Evolutionary conservation across 2,797 vertebrate species (phyloP), one percentile per base, ranked within the genome.

Genomic region (Peromyscus nudipes): DNA sequence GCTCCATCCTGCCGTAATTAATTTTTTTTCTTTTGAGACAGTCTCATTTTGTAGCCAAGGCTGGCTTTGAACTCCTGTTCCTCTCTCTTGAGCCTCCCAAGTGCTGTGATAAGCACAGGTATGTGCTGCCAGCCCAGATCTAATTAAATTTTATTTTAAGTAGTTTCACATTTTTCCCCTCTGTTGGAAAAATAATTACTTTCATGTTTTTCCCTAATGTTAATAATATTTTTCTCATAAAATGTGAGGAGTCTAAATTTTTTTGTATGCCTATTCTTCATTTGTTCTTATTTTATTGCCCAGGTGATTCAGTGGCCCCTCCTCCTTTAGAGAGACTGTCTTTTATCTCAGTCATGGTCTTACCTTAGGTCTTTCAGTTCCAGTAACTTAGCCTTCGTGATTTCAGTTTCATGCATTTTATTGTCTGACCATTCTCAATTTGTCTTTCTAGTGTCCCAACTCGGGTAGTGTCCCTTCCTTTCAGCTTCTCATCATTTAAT

Each of bases 161-260:
- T 85, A 34, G 31, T 49, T 92, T 49, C 52, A 55, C 83, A 37
- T 89, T 93, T 92, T 83, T 34, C 62, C 17, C 73, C 89, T 93
- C 94, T 60, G 11, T 55, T 94, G 46, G 27, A 96, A 87, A 79
- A 95, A 40, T 88, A 84, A 21, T n/a, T 97, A 21, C 43, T 57
- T 90, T 89, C 40, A 60, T 92, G 62, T 92, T 90, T n/a, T 37
- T 81, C 4, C 57, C 69, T 93, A 95, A 80, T 90, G 65, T 88
- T 94, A 94, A 71, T 93, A 40, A 4, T 73, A 1, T 93, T 80
- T 92, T 91, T 95, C 29, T 94, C 43, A 87, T 17, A 77, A 97
- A 75, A 79, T 89, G 11, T 52, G 86, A 93, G 31, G 49, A 55
- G 49, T 62, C 31, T 76, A 16, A 80, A 73, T 67, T 49, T 92